phyloP scores from a whole-genome alignment of 2,797 vertebrate genomes.

The Myripristis murdjan region DNA sequence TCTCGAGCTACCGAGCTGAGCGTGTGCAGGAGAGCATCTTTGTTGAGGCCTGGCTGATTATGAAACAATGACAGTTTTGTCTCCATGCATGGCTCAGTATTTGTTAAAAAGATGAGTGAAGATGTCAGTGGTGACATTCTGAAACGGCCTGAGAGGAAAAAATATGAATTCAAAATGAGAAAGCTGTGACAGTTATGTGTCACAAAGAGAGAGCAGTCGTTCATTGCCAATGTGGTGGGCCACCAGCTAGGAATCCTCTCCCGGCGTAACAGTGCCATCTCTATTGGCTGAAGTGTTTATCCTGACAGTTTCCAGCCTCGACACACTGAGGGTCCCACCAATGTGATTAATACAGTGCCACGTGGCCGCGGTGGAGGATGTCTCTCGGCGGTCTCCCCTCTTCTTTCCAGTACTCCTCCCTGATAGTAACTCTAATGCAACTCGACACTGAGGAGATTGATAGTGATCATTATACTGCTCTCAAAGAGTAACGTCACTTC shows the following conservation, averaged over 20 bases:
- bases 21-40: slow-evolving; percentile 43
- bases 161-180: slow-evolving; percentile 63
- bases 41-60: slow-evolving; percentile 65
- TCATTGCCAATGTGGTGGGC: slow-evolving; percentile 39
- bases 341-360: slow-evolving; percentile 82
- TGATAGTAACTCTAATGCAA: slow-evolving; percentile 84
- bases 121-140: slow-evolving; percentile 49
- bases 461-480: slow-evolving; percentile 82
- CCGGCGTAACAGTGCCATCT: slow-evolving; percentile 56
- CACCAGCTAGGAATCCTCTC: slow-evolving; percentile 44
- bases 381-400: slow-evolving; percentile 78
- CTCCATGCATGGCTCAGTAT: slow-evolving; percentile 35
- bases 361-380: slow-evolving; percentile 73
- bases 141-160: slow-evolving; percentile 58
- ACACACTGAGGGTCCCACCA: slow-evolving; percentile 67
- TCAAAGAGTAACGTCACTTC: slow-evolving; percentile 83
- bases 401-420: slow-evolving; percentile 74
- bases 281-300: slow-evolving; percentile 69
- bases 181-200: slow-evolving; percentile 51
- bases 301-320: slow-evolving; percentile 71
- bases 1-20: slow-evolving; percentile 45
- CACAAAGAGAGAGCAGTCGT: slow-evolving; percentile 42
- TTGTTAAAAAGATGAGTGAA: slow-evolving; percentile 51
- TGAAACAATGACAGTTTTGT: slow-evolving; percentile 65
- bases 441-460: slow-evolving; percentile 84